These are phyloP conservation scores for Apus apus DNA, from an alignment of 2,113 vertebrate species.

Conservation along the genomic window DNA sequence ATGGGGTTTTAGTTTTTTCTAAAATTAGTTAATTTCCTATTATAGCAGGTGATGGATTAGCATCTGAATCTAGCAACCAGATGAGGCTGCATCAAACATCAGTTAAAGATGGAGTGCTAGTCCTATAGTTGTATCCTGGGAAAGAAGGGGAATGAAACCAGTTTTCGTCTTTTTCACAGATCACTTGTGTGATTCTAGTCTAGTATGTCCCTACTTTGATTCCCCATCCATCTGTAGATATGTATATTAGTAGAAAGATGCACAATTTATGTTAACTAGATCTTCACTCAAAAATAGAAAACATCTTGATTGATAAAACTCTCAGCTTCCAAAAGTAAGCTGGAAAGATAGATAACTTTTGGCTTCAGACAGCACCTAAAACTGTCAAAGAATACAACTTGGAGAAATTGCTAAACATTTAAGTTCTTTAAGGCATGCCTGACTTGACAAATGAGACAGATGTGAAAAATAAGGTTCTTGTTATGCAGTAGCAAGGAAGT, in stretches of 20 bases:
- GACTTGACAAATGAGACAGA: conserved; percentile 5
- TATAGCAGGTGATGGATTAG: not conserved
- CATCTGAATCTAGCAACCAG: not conserved
- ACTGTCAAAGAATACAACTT: not conserved
- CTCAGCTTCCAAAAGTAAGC: not conserved
- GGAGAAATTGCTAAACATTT: not conserved
- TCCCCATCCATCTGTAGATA: not conserved
- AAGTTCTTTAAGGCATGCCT: not conserved
- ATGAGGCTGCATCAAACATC: not conserved
- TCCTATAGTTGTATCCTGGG: not conserved
- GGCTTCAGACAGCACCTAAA: not conserved
- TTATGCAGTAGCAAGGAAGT: not conserved
- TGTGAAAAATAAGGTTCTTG: not conserved
- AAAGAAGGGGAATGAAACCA: not conserved
- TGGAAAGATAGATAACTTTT: not conserved
- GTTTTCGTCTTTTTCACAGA: not conserved
- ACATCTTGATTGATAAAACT: not conserved
- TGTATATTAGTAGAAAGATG: not conserved
- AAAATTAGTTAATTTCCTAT: conserved; percentile 14
- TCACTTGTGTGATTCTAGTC: not conserved
- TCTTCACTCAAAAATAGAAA: not conserved
- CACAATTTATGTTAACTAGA: not conserved
- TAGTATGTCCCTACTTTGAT: not conserved
- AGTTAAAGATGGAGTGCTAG: not conserved
- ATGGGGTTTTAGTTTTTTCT: not conserved